phyloP scores from a whole-genome alignment of 1,140 invertebrate genomes.

The Ladona fulva region DNA sequence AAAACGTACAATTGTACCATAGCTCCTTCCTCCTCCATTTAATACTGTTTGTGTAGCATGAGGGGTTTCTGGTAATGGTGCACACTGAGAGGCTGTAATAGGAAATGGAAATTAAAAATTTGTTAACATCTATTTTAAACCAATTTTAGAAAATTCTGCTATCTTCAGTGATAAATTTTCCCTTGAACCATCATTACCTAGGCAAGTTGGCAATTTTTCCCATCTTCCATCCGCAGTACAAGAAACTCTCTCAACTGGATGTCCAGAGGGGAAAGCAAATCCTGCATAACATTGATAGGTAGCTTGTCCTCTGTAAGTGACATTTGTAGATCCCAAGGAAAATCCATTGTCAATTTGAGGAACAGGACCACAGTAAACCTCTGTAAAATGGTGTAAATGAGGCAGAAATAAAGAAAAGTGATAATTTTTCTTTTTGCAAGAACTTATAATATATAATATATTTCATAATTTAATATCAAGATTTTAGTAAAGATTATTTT shows the following conservation, averaged over 20 bases:
- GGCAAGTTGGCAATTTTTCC: constrained; percentile 83
- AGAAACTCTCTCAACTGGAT: constrained; percentile 80
- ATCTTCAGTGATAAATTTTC: too few relatives aligned
- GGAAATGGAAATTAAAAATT: constrained; percentile 22
- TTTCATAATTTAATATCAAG: background rate
- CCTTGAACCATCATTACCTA: constrained; percentile 44
- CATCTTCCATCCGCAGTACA: constrained; percentile 80
- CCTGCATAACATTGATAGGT: constrained; percentile 96
- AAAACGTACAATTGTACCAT: constrained; percentile 90
- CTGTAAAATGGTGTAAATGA: constrained; percentile 37
- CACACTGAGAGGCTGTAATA: constrained; percentile 76
- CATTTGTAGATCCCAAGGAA: constrained; percentile 88
- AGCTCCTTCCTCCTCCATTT: constrained; percentile 88
- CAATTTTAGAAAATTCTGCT: too few relatives aligned
- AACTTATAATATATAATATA: constrained; percentile 13
- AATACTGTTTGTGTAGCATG: constrained; percentile 80
- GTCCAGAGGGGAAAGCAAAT: constrained; percentile 82
- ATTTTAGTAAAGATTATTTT: too few relatives aligned
- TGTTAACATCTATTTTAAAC: too few relatives aligned
- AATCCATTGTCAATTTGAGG: constrained; percentile 97
- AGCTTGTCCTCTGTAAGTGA: constrained; percentile 84
- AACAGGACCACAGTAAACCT: constrained; percentile 93
- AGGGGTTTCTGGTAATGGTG: constrained; percentile 75
- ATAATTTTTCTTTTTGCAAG: constrained; percentile 9
- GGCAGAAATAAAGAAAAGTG: constrained; percentile 12